These are phyloP conservation scores for Cossypha heuglini DNA, from an alignment of 2,797 vertebrate species.

Conservation along the genomic window DNA sequence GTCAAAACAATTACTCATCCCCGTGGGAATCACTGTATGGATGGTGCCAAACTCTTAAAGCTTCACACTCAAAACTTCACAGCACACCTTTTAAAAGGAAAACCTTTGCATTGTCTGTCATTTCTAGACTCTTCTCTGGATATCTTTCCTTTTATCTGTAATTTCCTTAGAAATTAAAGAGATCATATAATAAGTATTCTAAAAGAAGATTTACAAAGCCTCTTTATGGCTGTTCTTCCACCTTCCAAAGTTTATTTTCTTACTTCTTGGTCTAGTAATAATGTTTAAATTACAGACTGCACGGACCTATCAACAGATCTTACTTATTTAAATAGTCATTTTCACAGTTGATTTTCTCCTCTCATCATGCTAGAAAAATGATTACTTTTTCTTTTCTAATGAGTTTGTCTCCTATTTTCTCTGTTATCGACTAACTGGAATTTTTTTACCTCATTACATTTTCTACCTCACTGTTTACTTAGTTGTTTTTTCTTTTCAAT, in stretches of 20 bases:
- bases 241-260: not conserved
- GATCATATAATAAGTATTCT: not conserved
- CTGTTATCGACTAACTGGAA: not conserved
- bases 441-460: not conserved
- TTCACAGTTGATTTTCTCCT: not conserved
- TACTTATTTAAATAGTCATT: not conserved
- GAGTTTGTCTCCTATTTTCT: not conserved
- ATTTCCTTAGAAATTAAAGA: not conserved
- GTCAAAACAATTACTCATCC: not conserved
- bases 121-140: not conserved
- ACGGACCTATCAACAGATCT: not conserved
- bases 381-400: not conserved
- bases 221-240: not conserved
- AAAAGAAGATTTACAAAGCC: not conserved
- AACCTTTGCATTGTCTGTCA: not conserved
- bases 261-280: not conserved
- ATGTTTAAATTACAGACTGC: not conserved
- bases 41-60: not conserved
- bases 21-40: not conserved
- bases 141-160: not conserved
- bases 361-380: not conserved
- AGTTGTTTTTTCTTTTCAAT: not conserved
- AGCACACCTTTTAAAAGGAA: not conserved
- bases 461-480: not conserved
- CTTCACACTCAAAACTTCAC: not conserved